Conservation (phyloP, 2,113 vertebrate species). For the Ceyx cyanopectus region DNA sequence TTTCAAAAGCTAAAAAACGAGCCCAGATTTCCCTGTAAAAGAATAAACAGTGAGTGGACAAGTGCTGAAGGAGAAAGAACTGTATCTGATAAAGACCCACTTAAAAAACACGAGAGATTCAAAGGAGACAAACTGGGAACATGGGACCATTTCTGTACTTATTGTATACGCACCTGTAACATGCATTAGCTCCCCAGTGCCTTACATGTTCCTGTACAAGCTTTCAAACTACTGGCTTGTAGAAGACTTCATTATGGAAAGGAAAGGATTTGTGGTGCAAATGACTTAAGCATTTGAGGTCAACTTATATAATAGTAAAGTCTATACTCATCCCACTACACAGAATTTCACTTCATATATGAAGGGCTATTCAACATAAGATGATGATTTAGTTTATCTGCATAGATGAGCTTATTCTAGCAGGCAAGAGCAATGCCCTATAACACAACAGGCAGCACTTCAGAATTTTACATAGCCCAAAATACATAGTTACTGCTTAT, state of each 20-base stretch:
- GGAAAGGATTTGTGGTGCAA: background rate
- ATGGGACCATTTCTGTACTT: background rate
- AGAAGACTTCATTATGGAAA: background rate
- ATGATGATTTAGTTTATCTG: background rate
- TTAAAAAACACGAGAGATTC: background rate
- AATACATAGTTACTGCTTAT: background rate
- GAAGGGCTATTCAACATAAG: background rate
- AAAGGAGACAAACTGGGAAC: background rate
- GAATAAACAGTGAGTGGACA: background rate
- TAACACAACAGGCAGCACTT: background rate
- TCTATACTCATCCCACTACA: background rate
- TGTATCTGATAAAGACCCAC: background rate
- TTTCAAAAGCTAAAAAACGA: conserved; percentile 97
- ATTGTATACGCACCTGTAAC: background rate
- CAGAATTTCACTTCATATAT: background rate
- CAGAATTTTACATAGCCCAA: background rate
- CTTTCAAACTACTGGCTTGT: background rate
- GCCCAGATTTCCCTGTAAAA: conserved; percentile 95
- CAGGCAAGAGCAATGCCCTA: background rate
- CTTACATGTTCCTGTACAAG: background rate
- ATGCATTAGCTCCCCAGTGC: background rate
- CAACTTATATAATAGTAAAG: background rate
- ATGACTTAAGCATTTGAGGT: background rate
- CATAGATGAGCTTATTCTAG: background rate
- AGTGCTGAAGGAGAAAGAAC: background rate